Evolutionary conservation across 2,797 vertebrate genomes (phyloP).

Genomic region (Trachops cirrhosus): DNA sequence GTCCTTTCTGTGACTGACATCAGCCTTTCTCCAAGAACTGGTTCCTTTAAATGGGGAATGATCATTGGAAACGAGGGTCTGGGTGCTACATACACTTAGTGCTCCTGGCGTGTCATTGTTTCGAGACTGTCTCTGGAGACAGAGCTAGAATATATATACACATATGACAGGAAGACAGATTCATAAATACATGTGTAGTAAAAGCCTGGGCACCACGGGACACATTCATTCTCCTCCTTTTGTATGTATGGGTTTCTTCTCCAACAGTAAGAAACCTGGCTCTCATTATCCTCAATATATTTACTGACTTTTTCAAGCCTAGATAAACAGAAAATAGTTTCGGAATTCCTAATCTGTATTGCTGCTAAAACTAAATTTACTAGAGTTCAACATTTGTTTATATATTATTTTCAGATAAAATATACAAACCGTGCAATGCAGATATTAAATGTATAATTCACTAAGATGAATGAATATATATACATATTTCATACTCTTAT

Average conservation of each 20-base stretch:
- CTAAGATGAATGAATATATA: background rate
- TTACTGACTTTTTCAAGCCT: background rate
- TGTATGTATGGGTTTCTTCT: background rate
- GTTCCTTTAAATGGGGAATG: background rate
- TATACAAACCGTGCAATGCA: background rate
- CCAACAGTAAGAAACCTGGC: background rate
- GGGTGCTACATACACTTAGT: background rate
- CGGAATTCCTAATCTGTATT: background rate
- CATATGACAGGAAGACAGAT: background rate
- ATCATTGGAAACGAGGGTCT: background rate
- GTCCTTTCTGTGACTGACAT: background rate
- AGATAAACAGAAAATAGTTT: background rate
- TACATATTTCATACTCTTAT: background rate
- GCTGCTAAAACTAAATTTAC: background rate
- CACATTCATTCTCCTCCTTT: background rate
- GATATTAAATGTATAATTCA: conserved; percentile 3
- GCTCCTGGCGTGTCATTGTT: background rate
- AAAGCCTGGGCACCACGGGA: background rate
- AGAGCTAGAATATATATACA: background rate
- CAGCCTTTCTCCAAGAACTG: background rate
- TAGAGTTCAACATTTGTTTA: background rate
- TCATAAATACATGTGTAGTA: background rate
- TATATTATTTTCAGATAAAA: background rate
- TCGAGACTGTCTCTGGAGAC: background rate
- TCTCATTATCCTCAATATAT: background rate